Evolutionary conservation across 2,113 vertebrate genomes (phyloP).

Genomic region (Centropristis striata): DNA sequence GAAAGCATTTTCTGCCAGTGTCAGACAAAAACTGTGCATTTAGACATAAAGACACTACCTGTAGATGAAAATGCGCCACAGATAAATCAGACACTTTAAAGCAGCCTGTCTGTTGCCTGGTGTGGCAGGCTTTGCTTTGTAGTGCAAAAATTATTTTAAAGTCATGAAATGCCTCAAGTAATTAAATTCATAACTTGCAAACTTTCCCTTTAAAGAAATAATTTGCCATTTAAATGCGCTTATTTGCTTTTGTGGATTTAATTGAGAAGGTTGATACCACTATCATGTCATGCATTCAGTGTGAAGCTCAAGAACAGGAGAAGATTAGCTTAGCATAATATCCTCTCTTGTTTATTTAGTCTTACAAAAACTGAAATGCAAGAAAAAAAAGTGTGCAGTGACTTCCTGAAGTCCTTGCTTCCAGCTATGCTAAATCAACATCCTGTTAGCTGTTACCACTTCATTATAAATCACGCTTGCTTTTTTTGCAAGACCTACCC

Average conservation of each 20-base stretch:
- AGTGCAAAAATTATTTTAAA: background rate
- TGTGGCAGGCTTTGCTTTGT: background rate
- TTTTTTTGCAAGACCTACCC: no score
- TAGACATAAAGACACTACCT: background rate
- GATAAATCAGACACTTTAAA: background rate
- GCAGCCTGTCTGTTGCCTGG: no score
- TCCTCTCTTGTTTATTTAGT: background rate
- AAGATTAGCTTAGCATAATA: background rate
- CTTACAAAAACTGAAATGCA: background rate
- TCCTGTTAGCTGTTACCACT: no score
- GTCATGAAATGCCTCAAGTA: background rate
- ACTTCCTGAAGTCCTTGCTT: background rate
- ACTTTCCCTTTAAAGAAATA: background rate
- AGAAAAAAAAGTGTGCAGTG: background rate
- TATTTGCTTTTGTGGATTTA: background rate
- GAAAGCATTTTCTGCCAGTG: background rate
- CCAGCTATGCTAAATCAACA: background rate
- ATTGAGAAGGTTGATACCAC: background rate
- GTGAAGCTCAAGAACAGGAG: background rate
- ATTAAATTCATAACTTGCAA: background rate
- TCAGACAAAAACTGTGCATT: background rate
- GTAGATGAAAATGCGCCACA: background rate
- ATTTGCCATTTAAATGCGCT: background rate
- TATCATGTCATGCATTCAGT: background rate
- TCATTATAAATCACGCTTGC: no score